Percentiles rank a stretch among this genome's conserved stretches.
These are phyloP conservation scores for Alviniconcha strummeri DNA, from an alignment of 2,888 invertebrate species.

Conservation along the genomic window DNA sequence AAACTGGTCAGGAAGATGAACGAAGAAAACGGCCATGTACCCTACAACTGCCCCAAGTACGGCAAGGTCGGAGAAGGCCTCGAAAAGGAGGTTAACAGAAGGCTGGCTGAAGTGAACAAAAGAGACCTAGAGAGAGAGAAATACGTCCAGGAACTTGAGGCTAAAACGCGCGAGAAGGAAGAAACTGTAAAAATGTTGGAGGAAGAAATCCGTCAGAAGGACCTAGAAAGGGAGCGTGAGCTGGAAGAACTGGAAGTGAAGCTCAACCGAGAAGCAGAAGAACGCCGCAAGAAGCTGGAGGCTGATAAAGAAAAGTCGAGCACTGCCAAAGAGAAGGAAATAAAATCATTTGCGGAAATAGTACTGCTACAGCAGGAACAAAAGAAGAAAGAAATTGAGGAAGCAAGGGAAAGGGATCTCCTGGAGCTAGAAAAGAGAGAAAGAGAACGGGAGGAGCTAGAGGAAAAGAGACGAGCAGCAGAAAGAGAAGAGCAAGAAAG, in stretches of 20 bases:
- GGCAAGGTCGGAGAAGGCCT: not conserved
- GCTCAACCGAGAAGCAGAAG: not conserved
- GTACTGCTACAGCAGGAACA: not conserved
- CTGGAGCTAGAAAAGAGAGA: not conserved
- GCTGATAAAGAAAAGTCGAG: not conserved
- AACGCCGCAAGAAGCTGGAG: not conserved
- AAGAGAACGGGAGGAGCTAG: not conserved
- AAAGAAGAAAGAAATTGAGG: not conserved
- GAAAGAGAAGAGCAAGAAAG: not conserved
- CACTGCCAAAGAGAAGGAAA: not conserved
- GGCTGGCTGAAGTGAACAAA: conserved; percentile 1
- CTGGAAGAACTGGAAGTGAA: no score
- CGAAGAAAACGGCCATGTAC: not conserved
- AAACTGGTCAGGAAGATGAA: not conserved
- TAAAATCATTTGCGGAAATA: no score
- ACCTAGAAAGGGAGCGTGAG: no score
- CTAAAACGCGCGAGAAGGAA: not conserved
- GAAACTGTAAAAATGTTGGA: not conserved
- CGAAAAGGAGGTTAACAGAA: conserved; percentile 11
- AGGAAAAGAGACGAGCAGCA: not conserved
- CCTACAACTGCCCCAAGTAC: conserved; percentile 30
- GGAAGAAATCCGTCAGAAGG: no score
- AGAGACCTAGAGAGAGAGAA: not conserved
- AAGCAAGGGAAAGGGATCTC: not conserved
- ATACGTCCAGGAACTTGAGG: conserved; percentile 14